Base-by-base conservation (phyloP, 2,797 vertebrate species). In the Borostomias antarcticus region DNA sequence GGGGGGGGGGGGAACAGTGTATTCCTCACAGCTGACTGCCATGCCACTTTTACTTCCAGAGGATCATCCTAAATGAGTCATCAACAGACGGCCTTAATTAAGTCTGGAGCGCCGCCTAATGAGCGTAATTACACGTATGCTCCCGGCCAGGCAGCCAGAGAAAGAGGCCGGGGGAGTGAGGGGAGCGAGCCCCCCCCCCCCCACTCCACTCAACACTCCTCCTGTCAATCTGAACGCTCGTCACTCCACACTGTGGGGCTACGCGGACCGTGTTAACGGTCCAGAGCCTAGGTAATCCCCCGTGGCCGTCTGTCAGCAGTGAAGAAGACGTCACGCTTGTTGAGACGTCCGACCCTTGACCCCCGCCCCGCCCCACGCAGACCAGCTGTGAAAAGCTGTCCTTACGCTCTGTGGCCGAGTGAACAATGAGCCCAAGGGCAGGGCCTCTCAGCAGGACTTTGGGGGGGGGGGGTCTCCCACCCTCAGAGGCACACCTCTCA, bases 31-130 rank as follows among this genome's bases (percentile, higher is more conserved):
- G 73, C 76, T 62, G 77, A 70, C 66, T 30, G 75, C 59, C 73
- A 73, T 68, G 57, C 74, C 81, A 83, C 73, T 73, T 72, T 70
- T 57, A 82, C 74, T 78, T 79, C 73, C 65, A 64, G 73, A 45
- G 40, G 69, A 85, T 84, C 78, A 75, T 68, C 50, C 73, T 79
- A 86, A 89, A 84, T 85, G 88, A 93, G 84, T 88, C 86, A 89
- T 91, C 87, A 89, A 68, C 85, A 76, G 78, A 77, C 76, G 75
- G 78, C 69, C 85, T 89, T 89, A 91, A 90, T 89, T 90, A 89
- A 76, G 76, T 86, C 84, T 76, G 73, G 72, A 79, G 81, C 72
- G 33, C 65, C 73, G 62, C 85, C 85, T 81, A 88, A 83, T 43
- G 19, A 85, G 79, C 67, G 66, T 87, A 86, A 89, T 87, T 86